A percentile compares a stretch with the other conserved stretches of the same genome.
These are phyloP conservation scores for Lepidochrysops patricia DNA, from an alignment of 2,888 invertebrate species.

Conservation along the genomic window DNA sequence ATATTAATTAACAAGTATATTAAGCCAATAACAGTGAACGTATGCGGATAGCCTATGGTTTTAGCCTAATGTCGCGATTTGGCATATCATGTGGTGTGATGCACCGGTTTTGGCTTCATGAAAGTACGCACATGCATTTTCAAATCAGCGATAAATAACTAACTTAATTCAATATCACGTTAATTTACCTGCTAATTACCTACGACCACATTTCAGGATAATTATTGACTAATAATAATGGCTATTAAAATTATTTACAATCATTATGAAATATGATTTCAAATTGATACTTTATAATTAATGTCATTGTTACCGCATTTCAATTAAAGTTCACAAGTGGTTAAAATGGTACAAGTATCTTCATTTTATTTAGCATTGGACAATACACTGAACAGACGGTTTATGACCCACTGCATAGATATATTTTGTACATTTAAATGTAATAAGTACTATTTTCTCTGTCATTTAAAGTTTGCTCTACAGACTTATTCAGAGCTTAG, in stretches of 20 bases:
- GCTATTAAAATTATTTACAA: background rate
- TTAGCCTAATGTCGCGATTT: background rate
- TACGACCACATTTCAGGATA: background rate
- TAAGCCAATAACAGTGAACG: too few species aligned
- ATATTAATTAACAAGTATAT: too few species aligned
- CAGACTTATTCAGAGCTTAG: too few species aligned
- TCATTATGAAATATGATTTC: background rate
- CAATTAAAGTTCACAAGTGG: background rate
- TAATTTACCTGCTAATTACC: background rate
- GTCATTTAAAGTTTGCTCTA: too few species aligned
- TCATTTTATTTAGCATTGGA: too few species aligned
- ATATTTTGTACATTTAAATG: too few species aligned
- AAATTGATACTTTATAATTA: background rate
- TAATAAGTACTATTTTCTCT: too few species aligned
- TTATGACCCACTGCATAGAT: too few species aligned
- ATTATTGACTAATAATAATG: slow-evolving; percentile 6
- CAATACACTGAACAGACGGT: too few species aligned
- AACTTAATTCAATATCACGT: background rate
- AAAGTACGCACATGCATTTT: background rate
- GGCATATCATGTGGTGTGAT: background rate
- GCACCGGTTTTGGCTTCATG: background rate
- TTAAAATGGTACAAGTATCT: too few species aligned
- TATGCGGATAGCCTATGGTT: too few species aligned
- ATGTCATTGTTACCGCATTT: background rate
- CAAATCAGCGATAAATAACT: background rate